A percentile compares a stretch with the other conserved stretches of the same genome.
Evolutionary conservation across 2,888 invertebrate genomes (phyloP).

Genomic region (Eugnorisma glareosa): DNA sequence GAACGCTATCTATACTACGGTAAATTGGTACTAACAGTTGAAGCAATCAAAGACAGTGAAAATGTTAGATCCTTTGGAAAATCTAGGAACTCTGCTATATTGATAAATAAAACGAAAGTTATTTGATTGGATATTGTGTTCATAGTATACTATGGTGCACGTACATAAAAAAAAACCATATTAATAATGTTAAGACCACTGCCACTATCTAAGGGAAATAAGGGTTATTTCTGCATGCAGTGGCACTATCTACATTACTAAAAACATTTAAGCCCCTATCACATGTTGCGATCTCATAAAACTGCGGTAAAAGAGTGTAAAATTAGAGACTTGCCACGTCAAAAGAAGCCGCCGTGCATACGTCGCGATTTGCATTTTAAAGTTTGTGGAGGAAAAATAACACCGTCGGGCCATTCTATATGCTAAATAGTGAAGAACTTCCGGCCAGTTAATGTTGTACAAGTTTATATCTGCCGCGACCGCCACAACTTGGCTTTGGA

Average conservation of each 20-base stretch:
- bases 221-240: neutral
- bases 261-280: constrained; percentile 34
- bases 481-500: constrained; percentile 59
- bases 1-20: neutral
- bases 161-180: neutral
- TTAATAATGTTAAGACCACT: neutral
- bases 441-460: constrained; percentile 73
- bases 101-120: neutral
- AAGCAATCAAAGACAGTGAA: constrained; percentile 26
- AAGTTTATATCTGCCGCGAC: constrained; percentile 73
- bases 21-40: constrained; percentile 26
- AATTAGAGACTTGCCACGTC: constrained; percentile 69
- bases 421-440: constrained; percentile 79
- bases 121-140: neutral
- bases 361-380: constrained; percentile 81
- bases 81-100: neutral
- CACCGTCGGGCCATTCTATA: constrained; percentile 77
- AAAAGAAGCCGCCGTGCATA: constrained; percentile 73
- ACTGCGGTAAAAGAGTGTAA: constrained; percentile 49
- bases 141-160: neutral
- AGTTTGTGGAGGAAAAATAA: constrained; percentile 81
- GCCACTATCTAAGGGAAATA: neutral
- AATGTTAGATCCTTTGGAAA: constrained; percentile 7
- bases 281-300: constrained; percentile 55
- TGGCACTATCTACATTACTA: constrained; percentile 24